Percentiles rank a stretch among this genome's conserved stretches.
These are phyloP conservation scores for Silurus lanzhouensis DNA, from an alignment of 2,797 vertebrate genomes.

Conservation along the genomic window DNA sequence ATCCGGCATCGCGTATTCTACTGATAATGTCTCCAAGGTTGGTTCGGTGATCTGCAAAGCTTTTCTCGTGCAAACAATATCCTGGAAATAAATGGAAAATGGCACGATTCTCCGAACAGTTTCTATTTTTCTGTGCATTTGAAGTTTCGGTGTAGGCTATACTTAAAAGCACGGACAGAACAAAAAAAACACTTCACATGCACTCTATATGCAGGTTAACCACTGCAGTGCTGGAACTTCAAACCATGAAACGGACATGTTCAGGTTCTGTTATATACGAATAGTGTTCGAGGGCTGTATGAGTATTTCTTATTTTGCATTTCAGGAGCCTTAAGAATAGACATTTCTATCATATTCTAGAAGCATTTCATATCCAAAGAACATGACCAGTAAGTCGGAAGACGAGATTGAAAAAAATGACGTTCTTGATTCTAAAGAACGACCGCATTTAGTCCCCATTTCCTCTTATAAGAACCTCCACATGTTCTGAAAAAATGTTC, in stretches of 20 bases:
- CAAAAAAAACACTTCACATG: not conserved
- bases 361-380: not conserved
- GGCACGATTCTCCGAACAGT: not conserved
- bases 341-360: not conserved
- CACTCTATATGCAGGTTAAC: not conserved
- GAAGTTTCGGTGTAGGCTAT: not conserved
- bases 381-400: not conserved
- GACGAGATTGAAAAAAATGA: no score
- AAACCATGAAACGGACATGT: no score
- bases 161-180: not conserved
- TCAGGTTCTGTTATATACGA: not conserved
- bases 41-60: not conserved
- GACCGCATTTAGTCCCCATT: no score
- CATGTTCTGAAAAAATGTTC: no score
- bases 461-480: no score
- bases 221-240: not conserved
- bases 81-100: conserved; percentile 3
- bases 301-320: not conserved
- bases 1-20: not conserved
- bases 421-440: no score
- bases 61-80: conserved; percentile 5
- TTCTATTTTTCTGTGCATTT: not conserved
- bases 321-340: not conserved
- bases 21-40: conserved; percentile 3
- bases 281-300: not conserved